Conservation (phyloP, 2,113 vertebrate genomes). For the Misgurnus anguillicaudatus region DNA sequence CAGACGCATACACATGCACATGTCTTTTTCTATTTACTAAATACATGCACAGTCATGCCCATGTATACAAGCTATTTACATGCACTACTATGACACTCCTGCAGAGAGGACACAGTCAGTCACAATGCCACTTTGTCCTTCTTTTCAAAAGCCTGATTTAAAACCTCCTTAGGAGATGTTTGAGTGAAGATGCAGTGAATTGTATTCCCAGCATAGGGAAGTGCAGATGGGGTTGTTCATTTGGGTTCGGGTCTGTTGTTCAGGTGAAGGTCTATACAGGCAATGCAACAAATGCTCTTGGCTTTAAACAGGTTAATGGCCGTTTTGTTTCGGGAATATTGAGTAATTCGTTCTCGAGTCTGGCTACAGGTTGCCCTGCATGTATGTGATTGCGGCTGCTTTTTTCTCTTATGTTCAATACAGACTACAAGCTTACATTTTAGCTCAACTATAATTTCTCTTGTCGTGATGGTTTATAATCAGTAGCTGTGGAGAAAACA, state of each 20-base stretch:
- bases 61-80: slow-evolving; percentile 1
- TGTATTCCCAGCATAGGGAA: too few relatives aligned
- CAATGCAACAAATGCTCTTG: not conserved
- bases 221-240: not conserved
- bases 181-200: not conserved
- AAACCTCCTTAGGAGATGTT: not conserved
- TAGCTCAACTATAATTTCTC: too few relatives aligned
- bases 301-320: too few relatives aligned
- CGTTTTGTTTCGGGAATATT: too few relatives aligned
- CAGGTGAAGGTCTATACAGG: not conserved
- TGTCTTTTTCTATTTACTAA: not conserved
- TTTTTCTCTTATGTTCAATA: too few relatives aligned
- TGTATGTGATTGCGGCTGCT: too few relatives aligned
- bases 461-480: too few relatives aligned
- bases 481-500: too few relatives aligned
- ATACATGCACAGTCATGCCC: slow-evolving; percentile 20
- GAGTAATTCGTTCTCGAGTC: too few relatives aligned
- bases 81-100: not conserved
- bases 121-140: not conserved
- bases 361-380: too few relatives aligned
- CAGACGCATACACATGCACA: not conserved
- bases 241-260: not conserved
- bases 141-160: not conserved
- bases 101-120: not conserved
- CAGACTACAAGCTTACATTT: too few relatives aligned